Percentiles rank a stretch among this genome's conserved stretches.
Evolutionary conservation across 2,888 invertebrate genomes (phyloP).

Genomic region (Macaria notata): DNA sequence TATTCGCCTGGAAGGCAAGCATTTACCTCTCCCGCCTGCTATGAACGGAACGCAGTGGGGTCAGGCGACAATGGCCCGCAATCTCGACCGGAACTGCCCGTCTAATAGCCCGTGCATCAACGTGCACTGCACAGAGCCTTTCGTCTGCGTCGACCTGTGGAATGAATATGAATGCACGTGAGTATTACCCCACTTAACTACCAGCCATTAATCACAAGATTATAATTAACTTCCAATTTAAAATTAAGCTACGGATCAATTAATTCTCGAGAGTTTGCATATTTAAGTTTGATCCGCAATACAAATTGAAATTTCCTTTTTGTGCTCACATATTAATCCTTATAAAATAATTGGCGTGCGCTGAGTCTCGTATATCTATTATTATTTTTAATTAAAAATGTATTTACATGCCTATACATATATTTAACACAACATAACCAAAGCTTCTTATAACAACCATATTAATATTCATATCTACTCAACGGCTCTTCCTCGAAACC

Average conservation of each 20-base stretch:
- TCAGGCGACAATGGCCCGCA: conserved; percentile 96
- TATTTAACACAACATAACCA: conserved; percentile 12
- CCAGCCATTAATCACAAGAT: too few species aligned
- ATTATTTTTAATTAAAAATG: conserved; percentile 18
- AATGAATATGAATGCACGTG: conserved; percentile 99
- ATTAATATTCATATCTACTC: conserved; percentile 15
- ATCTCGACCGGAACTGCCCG: conserved; percentile 95
- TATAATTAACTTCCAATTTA: too few species aligned
- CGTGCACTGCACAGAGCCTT: conserved; percentile 95
- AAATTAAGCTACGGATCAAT: too few species aligned
- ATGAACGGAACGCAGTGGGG: conserved; percentile 98
- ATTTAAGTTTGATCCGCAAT: too few species aligned
- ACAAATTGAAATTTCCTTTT: too few species aligned
- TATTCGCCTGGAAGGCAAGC: conserved; percentile 94
- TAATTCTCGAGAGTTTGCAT: too few species aligned
- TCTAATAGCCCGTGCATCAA: conserved; percentile 97
- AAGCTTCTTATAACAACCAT: conserved; percentile 21
- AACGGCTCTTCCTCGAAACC: background rate
- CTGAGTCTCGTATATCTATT: conserved; percentile 54
- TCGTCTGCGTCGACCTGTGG: conserved; percentile 98
- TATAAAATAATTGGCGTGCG: conserved; percentile 46
- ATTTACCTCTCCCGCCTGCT: conserved; percentile 95
- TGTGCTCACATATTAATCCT: background rate
- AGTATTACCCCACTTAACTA: conserved; percentile 60
- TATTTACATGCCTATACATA: conserved; percentile 8